Percentiles rank a stretch among this genome's conserved stretches.
phyloP scores from a whole-genome alignment of 1,140 invertebrate species.

The Heliothis virescens region DNA sequence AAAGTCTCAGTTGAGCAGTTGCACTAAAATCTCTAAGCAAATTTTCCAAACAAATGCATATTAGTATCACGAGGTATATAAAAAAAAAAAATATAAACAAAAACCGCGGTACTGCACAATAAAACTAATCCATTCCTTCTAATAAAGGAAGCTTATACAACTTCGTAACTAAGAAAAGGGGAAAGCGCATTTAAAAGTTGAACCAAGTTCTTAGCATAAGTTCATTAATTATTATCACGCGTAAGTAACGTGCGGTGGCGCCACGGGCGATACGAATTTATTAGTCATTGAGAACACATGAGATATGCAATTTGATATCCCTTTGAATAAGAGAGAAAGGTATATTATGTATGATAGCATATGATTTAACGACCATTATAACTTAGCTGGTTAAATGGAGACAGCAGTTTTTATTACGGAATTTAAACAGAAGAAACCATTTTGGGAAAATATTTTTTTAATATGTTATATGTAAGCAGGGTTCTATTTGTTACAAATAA shows the following conservation, averaged over 20 bases:
- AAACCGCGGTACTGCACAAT: neutral
- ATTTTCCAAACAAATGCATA: too few species aligned
- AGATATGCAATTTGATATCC: conserved; percentile 37
- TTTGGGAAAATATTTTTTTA: too few species aligned
- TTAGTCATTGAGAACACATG: conserved; percentile 10
- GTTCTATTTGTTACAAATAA: too few species aligned
- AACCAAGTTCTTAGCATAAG: conserved; percentile 7
- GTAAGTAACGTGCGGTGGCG: conserved; percentile 49
- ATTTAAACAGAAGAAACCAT: too few species aligned
- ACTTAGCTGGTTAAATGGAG: too few species aligned
- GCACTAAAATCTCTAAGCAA: too few species aligned
- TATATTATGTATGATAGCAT: neutral
- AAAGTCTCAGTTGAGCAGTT: too few species aligned
- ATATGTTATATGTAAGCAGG: too few species aligned
- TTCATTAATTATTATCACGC: conserved; percentile 61
- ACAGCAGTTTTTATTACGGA: too few species aligned
- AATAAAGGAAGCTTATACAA: conserved; percentile 11
- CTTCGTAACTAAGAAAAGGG: conserved; percentile 12
- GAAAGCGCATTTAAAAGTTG: conserved; percentile 7
- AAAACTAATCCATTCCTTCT: conserved; percentile 3
- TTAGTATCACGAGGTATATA: too few species aligned
- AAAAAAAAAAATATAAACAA: neutral
- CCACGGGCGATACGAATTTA: conserved; percentile 39
- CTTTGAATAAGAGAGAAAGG: conserved; percentile 18
- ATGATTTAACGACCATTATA: neutral